Percentiles rank a stretch among this genome's conserved stretches.
Conservation (phyloP, 2,113 vertebrate genomes). For the Stigmatopora argus region DNA sequence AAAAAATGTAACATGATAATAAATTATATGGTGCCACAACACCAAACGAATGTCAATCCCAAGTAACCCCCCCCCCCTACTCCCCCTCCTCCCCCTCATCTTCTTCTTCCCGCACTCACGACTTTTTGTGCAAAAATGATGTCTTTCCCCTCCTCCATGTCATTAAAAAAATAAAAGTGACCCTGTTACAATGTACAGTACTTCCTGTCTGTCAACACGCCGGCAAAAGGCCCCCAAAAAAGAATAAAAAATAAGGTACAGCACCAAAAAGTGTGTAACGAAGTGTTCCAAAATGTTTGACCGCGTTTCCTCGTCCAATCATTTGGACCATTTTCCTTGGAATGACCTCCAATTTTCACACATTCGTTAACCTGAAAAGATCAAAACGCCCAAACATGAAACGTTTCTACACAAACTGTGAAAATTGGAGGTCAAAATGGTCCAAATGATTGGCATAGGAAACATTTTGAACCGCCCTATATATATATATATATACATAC, state of each 20-base stretch:
- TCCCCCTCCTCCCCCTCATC: conserved; percentile 14
- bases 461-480: no score
- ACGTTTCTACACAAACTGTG: no score
- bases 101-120: conserved; percentile 27
- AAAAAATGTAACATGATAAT: conserved; percentile 45
- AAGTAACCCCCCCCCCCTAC: no score
- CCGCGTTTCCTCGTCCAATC: no score
- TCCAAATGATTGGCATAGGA: no score
- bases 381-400: no score
- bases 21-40: conserved; percentile 64
- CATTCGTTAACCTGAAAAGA: no score
- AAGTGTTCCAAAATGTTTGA: background rate
- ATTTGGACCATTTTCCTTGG: no score
- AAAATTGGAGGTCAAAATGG: no score
- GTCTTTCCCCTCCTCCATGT: conserved; percentile 38
- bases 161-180: conserved; percentile 48
- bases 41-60: conserved; percentile 42
- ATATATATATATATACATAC: no score
- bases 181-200: conserved; percentile 67
- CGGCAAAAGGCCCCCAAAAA: conserved; percentile 6
- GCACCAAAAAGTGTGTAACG: conserved; percentile 21
- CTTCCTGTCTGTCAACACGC: conserved; percentile 30
- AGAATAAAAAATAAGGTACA: conserved; percentile 64
- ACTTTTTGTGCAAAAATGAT: conserved; percentile 67
- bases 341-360: no score